Conservation (phyloP, 2,797 vertebrate species). For the Myotis myotis region DNA sequence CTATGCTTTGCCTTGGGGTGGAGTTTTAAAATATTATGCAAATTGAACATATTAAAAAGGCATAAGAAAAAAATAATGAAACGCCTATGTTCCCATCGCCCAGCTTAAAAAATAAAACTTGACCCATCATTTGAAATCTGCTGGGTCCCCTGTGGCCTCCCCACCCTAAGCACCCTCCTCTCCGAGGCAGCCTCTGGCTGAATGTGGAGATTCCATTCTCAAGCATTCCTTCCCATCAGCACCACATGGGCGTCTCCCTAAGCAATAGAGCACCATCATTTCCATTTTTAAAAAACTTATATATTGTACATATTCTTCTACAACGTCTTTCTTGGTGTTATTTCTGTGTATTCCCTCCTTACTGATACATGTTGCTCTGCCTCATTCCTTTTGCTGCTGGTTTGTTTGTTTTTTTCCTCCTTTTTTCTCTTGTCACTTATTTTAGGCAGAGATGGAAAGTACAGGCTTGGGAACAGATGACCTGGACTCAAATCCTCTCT, state of each 20-base stretch:
- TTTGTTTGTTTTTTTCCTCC: not conserved
- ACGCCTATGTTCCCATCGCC: not conserved
- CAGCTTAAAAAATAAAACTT: not conserved
- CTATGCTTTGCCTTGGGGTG: not conserved
- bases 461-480: not conserved
- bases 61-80: not conserved
- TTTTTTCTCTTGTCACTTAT: not conserved
- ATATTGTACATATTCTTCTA: not conserved
- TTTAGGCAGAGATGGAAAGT: not conserved
- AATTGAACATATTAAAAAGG: not conserved
- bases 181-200: not conserved
- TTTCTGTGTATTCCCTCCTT: not conserved
- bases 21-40: not conserved
- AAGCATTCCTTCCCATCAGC: not conserved
- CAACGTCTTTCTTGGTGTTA: not conserved
- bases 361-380: not conserved
- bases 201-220: not conserved
- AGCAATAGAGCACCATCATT: not conserved
- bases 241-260: accelerated
- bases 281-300: not conserved
- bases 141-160: not conserved
- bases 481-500: not conserved
- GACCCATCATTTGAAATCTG: not conserved
- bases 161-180: not conserved
- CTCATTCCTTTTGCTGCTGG: not conserved